Evolutionary conservation across 2,797 vertebrate species (phyloP).

Genomic region (Acipenser ruthenus): DNA sequence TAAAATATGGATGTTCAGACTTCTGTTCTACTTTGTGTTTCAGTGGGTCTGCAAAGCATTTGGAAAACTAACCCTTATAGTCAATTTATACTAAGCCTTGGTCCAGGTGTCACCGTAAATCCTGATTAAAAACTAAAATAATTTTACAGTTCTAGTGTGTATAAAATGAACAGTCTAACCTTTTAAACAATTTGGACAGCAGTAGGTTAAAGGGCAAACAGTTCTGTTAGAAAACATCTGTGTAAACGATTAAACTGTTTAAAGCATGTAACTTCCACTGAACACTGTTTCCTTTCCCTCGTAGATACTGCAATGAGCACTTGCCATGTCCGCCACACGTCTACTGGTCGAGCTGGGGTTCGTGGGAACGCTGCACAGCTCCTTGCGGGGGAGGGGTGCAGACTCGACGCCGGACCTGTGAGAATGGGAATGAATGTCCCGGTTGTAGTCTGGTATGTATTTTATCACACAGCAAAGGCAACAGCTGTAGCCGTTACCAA

Average conservation of each 20-base stretch:
- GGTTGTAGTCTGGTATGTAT: conserved; percentile 74
- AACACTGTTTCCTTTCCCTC: conserved; percentile 1
- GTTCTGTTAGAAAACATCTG: conserved; percentile 2
- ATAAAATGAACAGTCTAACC: too few relatives aligned
- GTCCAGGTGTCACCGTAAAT: too few relatives aligned
- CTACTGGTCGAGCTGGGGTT: conserved; percentile 80
- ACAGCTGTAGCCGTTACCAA: conserved; percentile 43
- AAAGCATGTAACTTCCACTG: conserved; percentile 35
- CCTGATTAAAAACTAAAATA: too few relatives aligned
- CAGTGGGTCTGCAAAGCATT: too few relatives aligned
- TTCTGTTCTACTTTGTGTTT: too few relatives aligned
- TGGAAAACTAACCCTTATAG: too few relatives aligned
- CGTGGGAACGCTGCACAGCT: conserved; percentile 84
- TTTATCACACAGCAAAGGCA: conserved; percentile 40
- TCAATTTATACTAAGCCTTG: too few relatives aligned
- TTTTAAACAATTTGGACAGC: too few relatives aligned
- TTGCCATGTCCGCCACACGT: conserved; percentile 74
- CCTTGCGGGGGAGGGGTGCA: conserved; percentile 88
- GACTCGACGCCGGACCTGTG: conserved; percentile 75
- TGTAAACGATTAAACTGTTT: background rate
- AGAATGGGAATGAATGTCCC: conserved; percentile 79
- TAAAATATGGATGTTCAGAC: too few relatives aligned
- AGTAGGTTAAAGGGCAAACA: background rate
- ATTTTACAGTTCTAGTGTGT: too few relatives aligned
- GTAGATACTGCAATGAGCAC: conserved; percentile 84